Conservation (phyloP, 53 echinoderm and acorn worm genomes). For the Holothuria scabra region DNA sequence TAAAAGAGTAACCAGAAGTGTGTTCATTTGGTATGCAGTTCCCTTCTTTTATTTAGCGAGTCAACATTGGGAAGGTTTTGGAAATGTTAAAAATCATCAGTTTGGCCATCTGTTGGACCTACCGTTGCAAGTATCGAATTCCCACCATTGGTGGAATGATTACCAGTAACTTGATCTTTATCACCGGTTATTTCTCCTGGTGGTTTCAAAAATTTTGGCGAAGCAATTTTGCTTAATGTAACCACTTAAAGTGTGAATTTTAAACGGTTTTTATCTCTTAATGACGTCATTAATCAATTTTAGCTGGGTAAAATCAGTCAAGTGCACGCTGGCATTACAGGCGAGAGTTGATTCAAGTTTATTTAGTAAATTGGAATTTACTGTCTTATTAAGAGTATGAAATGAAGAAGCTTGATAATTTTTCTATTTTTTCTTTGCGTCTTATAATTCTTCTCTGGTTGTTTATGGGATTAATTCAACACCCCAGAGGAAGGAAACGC, state of each 20-base stretch:
- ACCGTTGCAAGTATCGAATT: conserved; percentile 10
- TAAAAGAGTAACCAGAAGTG: not conserved
- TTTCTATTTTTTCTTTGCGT: too few relatives aligned
- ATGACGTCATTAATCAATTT: too few relatives aligned
- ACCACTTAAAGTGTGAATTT: conserved; percentile 38
- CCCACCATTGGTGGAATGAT: conserved; percentile 20
- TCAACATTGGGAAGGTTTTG: not conserved
- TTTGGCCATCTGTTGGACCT: conserved; percentile 27
- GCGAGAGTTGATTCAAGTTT: too few relatives aligned
- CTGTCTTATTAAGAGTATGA: too few relatives aligned
- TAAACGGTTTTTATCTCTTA: conserved; percentile 15
- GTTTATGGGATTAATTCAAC: too few relatives aligned
- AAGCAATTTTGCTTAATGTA: conserved; percentile 31
- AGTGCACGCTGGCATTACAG: too few relatives aligned
- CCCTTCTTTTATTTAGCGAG: conserved; percentile 16
- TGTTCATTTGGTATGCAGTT: conserved; percentile 32
- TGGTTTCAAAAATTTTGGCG: not conserved
- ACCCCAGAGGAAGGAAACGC: too few relatives aligned
- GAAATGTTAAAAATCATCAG: too few relatives aligned
- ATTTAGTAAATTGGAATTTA: too few relatives aligned
- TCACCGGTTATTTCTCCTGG: not conserved
- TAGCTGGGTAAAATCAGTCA: too few relatives aligned
- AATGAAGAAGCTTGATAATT: too few relatives aligned
- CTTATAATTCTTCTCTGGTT: too few relatives aligned
- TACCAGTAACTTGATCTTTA: conserved; percentile 11